A percentile compares a stretch with the other conserved stretches of the same genome.
Evolutionary conservation across 2,113 vertebrate genomes (phyloP).

Genomic region (Gymnorhina tibicen): DNA sequence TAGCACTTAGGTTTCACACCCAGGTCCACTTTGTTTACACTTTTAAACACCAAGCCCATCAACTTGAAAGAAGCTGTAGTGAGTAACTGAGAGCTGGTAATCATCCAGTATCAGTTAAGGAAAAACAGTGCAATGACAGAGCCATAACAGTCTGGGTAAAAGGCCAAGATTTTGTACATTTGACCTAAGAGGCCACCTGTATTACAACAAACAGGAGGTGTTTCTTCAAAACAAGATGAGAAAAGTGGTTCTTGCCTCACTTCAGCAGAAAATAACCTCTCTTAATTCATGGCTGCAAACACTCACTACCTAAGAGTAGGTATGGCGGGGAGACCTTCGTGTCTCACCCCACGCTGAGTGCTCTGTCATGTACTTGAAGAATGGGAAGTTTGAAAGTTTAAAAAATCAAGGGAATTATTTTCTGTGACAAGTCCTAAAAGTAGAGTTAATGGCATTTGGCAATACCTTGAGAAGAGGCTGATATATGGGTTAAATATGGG

Average conservation of each 20-base stretch:
- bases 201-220: constrained; percentile 29
- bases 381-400: background rate
- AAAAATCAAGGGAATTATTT: background rate
- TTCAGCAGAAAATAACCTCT: background rate
- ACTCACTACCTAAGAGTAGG: background rate
- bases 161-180: constrained; percentile 48
- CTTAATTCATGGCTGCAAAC: background rate
- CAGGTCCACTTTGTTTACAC: background rate
- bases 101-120: background rate
- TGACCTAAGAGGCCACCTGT: constrained; percentile 28
- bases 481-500: background rate
- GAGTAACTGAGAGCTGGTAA: background rate
- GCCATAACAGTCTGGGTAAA: constrained; percentile 44
- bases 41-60: background rate
- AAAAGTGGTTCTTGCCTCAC: background rate
- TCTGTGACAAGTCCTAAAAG: background rate
- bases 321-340: background rate
- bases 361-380: background rate
- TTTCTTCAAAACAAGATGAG: constrained; percentile 24
- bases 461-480: background rate
- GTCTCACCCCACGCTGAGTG: background rate
- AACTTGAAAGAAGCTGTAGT: constrained; percentile 3
- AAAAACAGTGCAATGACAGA: constrained; percentile 40
- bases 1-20: constrained; percentile 49
- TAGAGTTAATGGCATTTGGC: background rate